Evolutionary conservation across 2,113 vertebrate species (phyloP), one percentile per base, ranked within the genome.

Genomic region (Empidonax traillii): DNA sequence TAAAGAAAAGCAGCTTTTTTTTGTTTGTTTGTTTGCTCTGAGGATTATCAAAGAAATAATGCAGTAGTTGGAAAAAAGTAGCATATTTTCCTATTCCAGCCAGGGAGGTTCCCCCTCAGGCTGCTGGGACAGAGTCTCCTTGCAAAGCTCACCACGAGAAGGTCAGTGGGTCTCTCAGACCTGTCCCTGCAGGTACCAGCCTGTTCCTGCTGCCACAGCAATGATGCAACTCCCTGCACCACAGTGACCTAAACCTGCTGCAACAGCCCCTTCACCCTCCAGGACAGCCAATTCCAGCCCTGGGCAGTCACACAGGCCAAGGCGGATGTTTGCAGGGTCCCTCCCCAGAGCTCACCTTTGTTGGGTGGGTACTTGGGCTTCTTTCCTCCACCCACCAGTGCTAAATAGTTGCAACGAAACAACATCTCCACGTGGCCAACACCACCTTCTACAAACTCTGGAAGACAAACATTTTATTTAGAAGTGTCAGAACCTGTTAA

Each of bases 341-440:
- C 2, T 6, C 27, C 25, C 86, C 25, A 2, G 5, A 18, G 61
- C 92, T 97, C 89, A 99, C 99, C 99, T 99, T 99, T 99, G 97
- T 99, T 99, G 33, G 99, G 99, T 49, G 99, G 99, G 69, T 99
- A 99, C 89, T 99, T 99, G 0, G 99, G 99, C 94, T 99, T 99
- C 93, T 99, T 99, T 43, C 99, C 99, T 95, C 99, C 99, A 91
- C 99, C 99, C 33, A 99, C 99, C 8, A 99, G 97, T 10, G 99
- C 99, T 93, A 99, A 98, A 91, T 99, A 99, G 97, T 99, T 99
- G 97, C 99, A 99, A 83, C 99, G 98, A 66, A 99, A 99, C 69
- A 99, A 94, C 99, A 99, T 99, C 96, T 99, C 99, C 5, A 99
- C 99, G 3, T 99, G 99, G 95, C 99, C 99, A 3, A 99, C 98